These are phyloP conservation scores for Telmatherina bonti DNA, from an alignment of 2,797 vertebrate genomes.

Conservation along the genomic window DNA sequence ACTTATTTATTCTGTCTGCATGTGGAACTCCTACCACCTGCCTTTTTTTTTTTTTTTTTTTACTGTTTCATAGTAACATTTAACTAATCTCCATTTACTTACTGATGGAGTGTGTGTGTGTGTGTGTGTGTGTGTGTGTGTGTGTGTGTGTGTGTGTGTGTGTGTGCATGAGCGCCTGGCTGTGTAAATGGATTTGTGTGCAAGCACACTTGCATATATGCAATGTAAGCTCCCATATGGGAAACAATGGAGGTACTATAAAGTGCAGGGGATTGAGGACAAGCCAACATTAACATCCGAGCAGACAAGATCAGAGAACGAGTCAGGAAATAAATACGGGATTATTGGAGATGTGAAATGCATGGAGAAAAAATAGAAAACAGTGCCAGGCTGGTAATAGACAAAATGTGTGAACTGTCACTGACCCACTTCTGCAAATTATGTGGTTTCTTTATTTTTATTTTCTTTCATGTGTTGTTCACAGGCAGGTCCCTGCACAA, in stretches of 20 bases:
- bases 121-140: not conserved
- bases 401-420: constrained; percentile 9
- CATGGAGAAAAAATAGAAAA: constrained; percentile 50
- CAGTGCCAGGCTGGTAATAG: constrained; percentile 29
- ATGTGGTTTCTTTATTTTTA: not conserved
- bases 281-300: constrained; percentile 54
- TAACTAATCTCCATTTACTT: not conserved
- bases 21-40: not conserved
- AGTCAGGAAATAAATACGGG: constrained; percentile 52
- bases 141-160: not conserved
- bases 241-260: constrained; percentile 51
- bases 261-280: constrained; percentile 67
- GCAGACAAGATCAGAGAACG: constrained; percentile 44
- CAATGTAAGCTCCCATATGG: constrained; percentile 32
- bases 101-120: not conserved
- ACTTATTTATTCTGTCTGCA: not conserved
- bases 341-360: constrained; percentile 62
- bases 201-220: not conserved
- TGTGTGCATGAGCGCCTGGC: too few species aligned
- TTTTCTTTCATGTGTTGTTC: not conserved
- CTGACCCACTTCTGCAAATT: constrained; percentile 19
- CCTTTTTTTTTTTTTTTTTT: not conserved
- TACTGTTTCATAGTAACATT: not conserved
- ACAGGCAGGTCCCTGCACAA: too few species aligned
- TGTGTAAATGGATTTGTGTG: too few species aligned